A percentile compares a stretch with the other conserved stretches of the same genome.
Conservation (phyloP, 64 coral and sea anemone genomes). For the Trachythela sp. region DNA sequence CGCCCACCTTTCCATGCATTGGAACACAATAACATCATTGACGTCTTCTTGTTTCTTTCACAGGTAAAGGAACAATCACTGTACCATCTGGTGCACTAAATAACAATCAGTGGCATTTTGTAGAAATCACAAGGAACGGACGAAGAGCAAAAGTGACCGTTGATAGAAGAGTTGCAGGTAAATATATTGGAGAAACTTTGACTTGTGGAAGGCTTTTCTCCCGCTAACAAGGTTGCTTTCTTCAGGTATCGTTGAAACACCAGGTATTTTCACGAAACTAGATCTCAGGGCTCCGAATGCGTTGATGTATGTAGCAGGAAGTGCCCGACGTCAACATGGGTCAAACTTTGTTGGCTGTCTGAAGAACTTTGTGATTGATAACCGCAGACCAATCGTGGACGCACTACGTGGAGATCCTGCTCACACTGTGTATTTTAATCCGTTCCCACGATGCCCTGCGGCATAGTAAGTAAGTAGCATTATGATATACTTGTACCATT, state of each 20-base stretch:
- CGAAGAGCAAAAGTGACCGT: not conserved
- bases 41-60: not conserved
- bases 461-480: not conserved
- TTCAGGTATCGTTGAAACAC: not conserved
- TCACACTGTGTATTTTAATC: not conserved
- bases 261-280: not conserved
- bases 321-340: not conserved
- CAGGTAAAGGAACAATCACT: not conserved
- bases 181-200: not conserved
- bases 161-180: conserved; percentile 1
- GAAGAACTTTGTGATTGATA: not conserved
- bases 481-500: too few species aligned
- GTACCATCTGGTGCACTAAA: not conserved
- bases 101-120: not conserved
- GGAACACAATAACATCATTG: too few species aligned
- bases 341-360: conserved; percentile 12
- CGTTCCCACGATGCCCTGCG: not conserved
- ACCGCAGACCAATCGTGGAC: conserved; percentile 2
- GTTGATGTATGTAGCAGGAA: not conserved
- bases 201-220: not conserved
- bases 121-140: not conserved
- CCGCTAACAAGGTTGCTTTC: not conserved
- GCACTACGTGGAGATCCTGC: not conserved
- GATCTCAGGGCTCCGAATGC: not conserved
- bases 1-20: too few species aligned